Percentiles rank a stretch among this genome's conserved stretches.
Conservation (phyloP, 2,113 vertebrate species). For the Sporophila hypoxantha region DNA sequence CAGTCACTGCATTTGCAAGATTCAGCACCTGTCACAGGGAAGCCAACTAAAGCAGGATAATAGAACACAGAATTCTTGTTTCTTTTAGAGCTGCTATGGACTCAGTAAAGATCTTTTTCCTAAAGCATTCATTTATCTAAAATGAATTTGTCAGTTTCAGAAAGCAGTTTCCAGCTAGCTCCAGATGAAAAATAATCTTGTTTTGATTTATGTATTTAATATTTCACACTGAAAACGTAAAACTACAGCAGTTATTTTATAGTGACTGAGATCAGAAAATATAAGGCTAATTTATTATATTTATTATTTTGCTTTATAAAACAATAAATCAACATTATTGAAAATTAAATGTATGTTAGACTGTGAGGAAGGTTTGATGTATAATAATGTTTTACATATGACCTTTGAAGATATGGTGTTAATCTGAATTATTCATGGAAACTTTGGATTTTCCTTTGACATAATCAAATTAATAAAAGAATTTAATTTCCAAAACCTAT, state of each 20-base stretch:
- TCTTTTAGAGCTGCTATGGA: conserved; percentile 33
- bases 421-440: conserved; percentile 81
- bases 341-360: conserved; percentile 80
- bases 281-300: conserved; percentile 86
- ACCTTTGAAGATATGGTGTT: conserved; percentile 74
- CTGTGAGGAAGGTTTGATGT: conserved; percentile 61
- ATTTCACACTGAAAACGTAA: conserved; percentile 87
- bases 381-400: conserved; percentile 76
- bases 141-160: conserved; percentile 86
- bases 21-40: not conserved
- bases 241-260: conserved; percentile 77
- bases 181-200: conserved; percentile 79
- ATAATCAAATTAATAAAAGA: conserved; percentile 73
- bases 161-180: conserved; percentile 73
- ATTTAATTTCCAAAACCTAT: conserved; percentile 62
- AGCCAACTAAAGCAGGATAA: conserved; percentile 10
- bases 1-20: not conserved
- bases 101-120: conserved; percentile 62
- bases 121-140: conserved; percentile 78
- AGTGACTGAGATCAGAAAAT: conserved; percentile 82
- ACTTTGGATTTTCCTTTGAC: conserved; percentile 55
- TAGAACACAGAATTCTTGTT: conserved; percentile 17
- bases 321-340: conserved; percentile 85
- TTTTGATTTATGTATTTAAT: conserved; percentile 96
- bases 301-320: conserved; percentile 93